Percentiles rank a stretch among this genome's conserved stretches.
These are phyloP conservation scores for Cuculus canorus DNA, from an alignment of 2,797 vertebrate genomes.

Conservation along the genomic window DNA sequence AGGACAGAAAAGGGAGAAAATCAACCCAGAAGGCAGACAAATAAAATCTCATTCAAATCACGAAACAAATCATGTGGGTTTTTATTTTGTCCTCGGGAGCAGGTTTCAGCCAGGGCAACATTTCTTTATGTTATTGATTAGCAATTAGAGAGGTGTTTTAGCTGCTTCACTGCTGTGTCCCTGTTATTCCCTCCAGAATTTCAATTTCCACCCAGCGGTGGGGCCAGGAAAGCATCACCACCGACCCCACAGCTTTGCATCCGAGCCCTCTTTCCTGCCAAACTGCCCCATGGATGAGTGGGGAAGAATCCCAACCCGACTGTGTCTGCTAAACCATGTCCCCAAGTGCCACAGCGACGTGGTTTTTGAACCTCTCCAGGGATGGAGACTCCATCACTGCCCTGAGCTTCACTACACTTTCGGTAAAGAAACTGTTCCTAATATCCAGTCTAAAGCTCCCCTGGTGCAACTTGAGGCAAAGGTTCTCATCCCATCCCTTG, in stretches of 20 bases:
- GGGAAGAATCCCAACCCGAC: not conserved
- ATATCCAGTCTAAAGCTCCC: too few species aligned
- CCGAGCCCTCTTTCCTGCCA: not conserved
- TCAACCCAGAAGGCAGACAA: not conserved
- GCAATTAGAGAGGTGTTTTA: slow-evolving; percentile 60
- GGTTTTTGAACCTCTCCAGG: too few species aligned
- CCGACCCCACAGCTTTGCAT: not conserved
- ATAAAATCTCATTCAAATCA: slow-evolving; percentile 23
- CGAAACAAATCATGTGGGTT: not conserved
- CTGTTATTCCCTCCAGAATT: slow-evolving; percentile 30
- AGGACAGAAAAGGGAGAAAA: not conserved
- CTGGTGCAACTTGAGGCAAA: too few species aligned
- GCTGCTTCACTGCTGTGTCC: slow-evolving; percentile 28
- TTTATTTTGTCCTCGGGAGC: not conserved
- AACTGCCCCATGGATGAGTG: not conserved
- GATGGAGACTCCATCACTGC: too few species aligned
- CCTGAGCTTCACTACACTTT: too few species aligned
- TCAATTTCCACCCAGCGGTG: not conserved
- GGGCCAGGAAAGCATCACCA: not conserved
- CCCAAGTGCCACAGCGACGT: too few species aligned
- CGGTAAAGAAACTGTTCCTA: too few species aligned
- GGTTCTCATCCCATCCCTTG: too few species aligned
- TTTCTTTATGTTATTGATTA: slow-evolving; percentile 64
- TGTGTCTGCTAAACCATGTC: too few species aligned
- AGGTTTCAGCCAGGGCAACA: slow-evolving; percentile 43